These are phyloP conservation scores for Acleris sparsana DNA, from an alignment of 2,888 invertebrate genomes.

Conservation along the genomic window DNA sequence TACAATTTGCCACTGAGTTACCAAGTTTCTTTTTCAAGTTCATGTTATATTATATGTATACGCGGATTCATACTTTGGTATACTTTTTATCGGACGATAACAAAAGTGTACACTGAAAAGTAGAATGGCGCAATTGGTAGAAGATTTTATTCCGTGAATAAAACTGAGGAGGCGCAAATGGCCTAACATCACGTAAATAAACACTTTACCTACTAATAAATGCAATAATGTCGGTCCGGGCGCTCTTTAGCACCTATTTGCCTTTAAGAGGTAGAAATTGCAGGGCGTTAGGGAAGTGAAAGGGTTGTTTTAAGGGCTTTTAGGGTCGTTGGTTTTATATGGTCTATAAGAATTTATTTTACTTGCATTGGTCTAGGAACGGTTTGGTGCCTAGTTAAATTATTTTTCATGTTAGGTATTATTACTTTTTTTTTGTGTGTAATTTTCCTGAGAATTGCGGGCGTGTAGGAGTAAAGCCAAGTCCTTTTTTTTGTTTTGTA, in stretches of 20 bases:
- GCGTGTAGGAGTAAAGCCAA: too few species aligned
- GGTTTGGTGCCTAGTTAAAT: not conserved
- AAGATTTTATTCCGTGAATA: not conserved
- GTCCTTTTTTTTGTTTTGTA: too few species aligned
- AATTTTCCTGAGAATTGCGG: too few species aligned
- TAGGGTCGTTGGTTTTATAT: constrained; percentile 20
- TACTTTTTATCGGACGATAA: too few species aligned
- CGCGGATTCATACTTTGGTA: too few species aligned
- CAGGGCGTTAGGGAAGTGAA: constrained; percentile 14
- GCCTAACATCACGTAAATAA: constrained; percentile 46
- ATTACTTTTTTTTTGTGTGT: too few species aligned
- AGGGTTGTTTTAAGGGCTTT: constrained; percentile 29
- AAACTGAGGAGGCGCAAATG: constrained; percentile 5
- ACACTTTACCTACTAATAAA: constrained; percentile 44
- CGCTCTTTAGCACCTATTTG: constrained; percentile 9
- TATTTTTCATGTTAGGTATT: not conserved
- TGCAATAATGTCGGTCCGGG: constrained; percentile 36
- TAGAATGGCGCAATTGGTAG: too few species aligned
- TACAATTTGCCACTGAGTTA: too few species aligned
- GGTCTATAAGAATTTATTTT: constrained; percentile 9
- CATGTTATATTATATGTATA: too few species aligned
- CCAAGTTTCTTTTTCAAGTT: too few species aligned
- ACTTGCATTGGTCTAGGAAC: not conserved
- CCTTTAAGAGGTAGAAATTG: constrained; percentile 22
- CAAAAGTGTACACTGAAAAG: too few species aligned